These are phyloP conservation scores for Folsomia candida DNA, from an alignment of 2,888 invertebrate species.

Conservation along the genomic window DNA sequence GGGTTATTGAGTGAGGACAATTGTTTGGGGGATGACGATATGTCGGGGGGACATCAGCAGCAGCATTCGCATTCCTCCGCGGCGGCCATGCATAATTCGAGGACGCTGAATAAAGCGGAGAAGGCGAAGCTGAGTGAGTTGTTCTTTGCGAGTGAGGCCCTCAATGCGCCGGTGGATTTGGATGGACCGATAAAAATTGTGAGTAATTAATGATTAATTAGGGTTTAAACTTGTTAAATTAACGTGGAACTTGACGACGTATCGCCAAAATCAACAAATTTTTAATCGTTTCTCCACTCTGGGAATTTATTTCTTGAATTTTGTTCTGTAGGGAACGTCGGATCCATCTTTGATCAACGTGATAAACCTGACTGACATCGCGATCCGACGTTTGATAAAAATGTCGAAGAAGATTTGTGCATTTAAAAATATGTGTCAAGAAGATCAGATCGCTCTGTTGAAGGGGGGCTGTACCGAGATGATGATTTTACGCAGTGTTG, in stretches of 20 bases:
- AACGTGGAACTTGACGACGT: background rate
- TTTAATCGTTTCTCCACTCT: background rate
- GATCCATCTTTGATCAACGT: constrained; percentile 69
- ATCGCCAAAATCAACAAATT: too few relatives aligned
- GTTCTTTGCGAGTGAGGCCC: constrained; percentile 79
- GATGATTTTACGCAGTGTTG: constrained; percentile 88
- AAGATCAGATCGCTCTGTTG: constrained; percentile 82
- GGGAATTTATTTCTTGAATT: background rate
- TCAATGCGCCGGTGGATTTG: constrained; percentile 78
- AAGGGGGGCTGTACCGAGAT: constrained; percentile 96
- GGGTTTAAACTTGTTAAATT: background rate
- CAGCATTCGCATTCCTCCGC: constrained; percentile 56
- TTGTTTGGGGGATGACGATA: background rate
- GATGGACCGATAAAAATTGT: constrained; percentile 56
- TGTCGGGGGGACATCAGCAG: background rate
- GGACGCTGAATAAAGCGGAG: constrained; percentile 75
- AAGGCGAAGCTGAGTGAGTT: constrained; percentile 78
- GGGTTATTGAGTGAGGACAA: constrained; percentile 59
- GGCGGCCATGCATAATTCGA: constrained; percentile 53
- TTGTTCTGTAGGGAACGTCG: constrained; percentile 30
- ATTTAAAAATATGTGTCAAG: constrained; percentile 90
- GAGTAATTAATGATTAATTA: constrained; percentile 8
- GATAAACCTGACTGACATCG: constrained; percentile 86
- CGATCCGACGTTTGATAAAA: constrained; percentile 72
- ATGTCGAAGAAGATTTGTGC: constrained; percentile 65